Conservation (phyloP, 2,797 vertebrate genomes). For the Chrysolophus pictus region DNA sequence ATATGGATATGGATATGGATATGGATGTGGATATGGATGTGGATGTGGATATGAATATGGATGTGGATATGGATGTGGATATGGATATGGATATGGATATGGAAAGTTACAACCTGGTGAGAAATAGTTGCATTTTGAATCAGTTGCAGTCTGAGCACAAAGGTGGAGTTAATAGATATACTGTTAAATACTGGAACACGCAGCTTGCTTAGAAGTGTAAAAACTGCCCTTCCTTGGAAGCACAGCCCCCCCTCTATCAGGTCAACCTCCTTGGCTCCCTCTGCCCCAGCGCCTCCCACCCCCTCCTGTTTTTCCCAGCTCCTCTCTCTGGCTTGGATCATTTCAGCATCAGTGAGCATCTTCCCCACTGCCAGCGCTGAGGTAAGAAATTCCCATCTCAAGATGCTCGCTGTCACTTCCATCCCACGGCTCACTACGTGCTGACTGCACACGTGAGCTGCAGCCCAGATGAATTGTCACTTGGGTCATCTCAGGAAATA, state of each 20-base stretch:
- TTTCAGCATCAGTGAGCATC: not conserved
- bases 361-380: not conserved
- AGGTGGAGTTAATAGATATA: not conserved
- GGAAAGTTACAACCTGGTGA: conserved; percentile 32
- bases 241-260: not conserved
- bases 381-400: not conserved
- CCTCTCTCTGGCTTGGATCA: not conserved
- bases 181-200: not conserved
- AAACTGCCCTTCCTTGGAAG: not conserved
- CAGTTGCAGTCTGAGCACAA: not conserved
- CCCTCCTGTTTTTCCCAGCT: not conserved
- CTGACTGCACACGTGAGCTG: rapidly evolving
- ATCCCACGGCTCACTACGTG: rapidly evolving
- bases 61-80: too few relatives aligned
- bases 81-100: not conserved
- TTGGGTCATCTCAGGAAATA: not conserved
- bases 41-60: not conserved
- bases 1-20: not conserved
- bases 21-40: too few relatives aligned
- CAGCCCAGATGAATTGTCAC: not conserved
- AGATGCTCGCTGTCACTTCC: rapidly evolving
- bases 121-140: not conserved
- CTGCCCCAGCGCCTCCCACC: not conserved
- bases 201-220: not conserved
- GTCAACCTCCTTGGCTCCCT: not conserved